A percentile compares a stretch with the other conserved stretches of the same genome.
Conservation (phyloP, 1,140 invertebrate genomes). For the Bombyx mandarina region DNA sequence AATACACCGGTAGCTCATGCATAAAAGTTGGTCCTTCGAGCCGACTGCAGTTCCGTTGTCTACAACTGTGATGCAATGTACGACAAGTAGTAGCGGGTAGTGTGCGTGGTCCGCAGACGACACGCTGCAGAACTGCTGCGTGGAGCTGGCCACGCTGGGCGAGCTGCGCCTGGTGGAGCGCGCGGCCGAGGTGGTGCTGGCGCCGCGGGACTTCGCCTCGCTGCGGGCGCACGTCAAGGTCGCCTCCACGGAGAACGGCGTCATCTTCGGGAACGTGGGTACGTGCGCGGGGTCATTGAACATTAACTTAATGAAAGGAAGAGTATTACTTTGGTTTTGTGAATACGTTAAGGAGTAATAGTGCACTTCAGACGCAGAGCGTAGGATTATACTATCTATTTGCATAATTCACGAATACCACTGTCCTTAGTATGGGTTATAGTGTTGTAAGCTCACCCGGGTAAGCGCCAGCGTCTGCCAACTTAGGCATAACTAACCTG, state of each 20-base stretch:
- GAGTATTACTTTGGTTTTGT: neutral
- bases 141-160: conserved; percentile 97
- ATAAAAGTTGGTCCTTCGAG: no score
- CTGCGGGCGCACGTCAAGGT: conserved; percentile 97
- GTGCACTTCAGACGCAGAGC: no score
- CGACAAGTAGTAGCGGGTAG: neutral
- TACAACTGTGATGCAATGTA: neutral
- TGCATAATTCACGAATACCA: no score
- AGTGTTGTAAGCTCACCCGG: no score
- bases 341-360: no score
- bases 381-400: no score
- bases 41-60: no score
- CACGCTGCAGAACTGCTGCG: conserved; percentile 97
- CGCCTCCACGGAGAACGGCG: conserved; percentile 98
- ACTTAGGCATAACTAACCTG: no score
- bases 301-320: neutral
- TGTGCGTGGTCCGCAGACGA: conserved; percentile 70
- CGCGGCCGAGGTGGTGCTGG: conserved; percentile 94
- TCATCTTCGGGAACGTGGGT: conserved; percentile 99
- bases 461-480: no score
- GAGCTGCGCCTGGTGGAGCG: conserved; percentile 98
- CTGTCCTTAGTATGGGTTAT: no score
- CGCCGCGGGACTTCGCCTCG: conserved; percentile 96
- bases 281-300: conserved; percentile 15
- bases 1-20: no score